Percentiles rank a stretch among this genome's conserved stretches.
These are phyloP conservation scores for Nomada ruficornis DNA, from an alignment of 2,888 invertebrate genomes.

Conservation along the genomic window DNA sequence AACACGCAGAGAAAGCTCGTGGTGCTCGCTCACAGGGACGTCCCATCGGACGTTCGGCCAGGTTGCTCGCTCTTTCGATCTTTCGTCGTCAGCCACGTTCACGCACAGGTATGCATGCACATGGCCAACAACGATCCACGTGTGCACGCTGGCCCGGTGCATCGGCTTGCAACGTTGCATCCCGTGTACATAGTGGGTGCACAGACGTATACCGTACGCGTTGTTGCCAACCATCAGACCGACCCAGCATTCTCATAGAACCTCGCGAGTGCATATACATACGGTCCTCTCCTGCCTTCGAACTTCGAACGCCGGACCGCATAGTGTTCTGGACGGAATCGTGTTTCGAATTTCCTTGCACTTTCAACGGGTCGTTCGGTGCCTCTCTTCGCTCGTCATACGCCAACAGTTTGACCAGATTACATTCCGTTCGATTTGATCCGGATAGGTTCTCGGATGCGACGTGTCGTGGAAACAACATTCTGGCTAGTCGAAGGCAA, in stretches of 20 bases:
- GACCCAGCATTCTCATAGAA: conserved; percentile 60
- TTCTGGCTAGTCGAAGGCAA: neutral
- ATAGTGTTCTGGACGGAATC: neutral
- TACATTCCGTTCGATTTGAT: neutral
- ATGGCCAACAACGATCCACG: conserved; percentile 46
- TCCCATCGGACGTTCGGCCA: conserved; percentile 40
- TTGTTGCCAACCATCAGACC: conserved; percentile 67
- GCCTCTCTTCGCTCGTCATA: neutral
- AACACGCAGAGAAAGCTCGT: conserved; percentile 46
- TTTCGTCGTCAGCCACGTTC: conserved; percentile 35
- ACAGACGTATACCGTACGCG: conserved; percentile 65
- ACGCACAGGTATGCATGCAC: conserved; percentile 21
- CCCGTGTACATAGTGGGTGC: conserved; percentile 50
- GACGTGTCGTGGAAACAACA: neutral
- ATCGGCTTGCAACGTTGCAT: conserved; percentile 71
- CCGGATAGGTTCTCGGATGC: neutral
- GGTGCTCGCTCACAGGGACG: conserved; percentile 33
- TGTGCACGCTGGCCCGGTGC: conserved; percentile 48
- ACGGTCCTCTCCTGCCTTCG: conserved; percentile 37
- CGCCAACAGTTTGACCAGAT: neutral
- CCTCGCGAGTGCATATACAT: conserved; percentile 25
- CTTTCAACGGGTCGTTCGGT: neutral
- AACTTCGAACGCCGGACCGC: conserved; percentile 25
- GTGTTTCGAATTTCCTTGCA: conserved; percentile 3
- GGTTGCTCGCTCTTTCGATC: conserved; percentile 46